Conservation (phyloP, 2,113 vertebrate genomes). For the Elephas maximus region DNA sequence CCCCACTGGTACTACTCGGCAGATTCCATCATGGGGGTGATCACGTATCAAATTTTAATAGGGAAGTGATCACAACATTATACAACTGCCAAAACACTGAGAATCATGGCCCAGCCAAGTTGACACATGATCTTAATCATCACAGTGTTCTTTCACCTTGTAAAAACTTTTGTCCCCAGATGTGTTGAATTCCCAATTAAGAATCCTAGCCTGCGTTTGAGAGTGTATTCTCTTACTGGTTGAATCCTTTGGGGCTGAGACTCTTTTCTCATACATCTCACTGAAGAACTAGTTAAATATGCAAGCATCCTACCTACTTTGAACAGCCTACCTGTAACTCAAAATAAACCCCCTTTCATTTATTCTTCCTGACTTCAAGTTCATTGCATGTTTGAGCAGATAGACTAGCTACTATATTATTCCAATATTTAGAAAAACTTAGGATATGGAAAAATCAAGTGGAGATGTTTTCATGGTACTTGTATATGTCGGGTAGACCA, state of each 20-base stretch:
- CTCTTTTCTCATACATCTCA: neutral
- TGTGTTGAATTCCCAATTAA: neutral
- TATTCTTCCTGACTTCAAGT: constrained; percentile 8
- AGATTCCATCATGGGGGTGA: too few species aligned
- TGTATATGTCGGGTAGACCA: neutral
- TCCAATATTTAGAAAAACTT: constrained; percentile 47
- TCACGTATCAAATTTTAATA: too few species aligned
- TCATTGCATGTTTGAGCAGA: constrained; percentile 18
- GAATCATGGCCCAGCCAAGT: too few species aligned
- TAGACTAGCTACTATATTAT: neutral
- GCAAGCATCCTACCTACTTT: neutral
- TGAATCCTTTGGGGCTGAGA: neutral
- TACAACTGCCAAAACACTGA: too few species aligned
- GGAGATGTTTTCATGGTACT: neutral
- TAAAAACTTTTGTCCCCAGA: neutral
- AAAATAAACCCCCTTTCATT: constrained; percentile 19
- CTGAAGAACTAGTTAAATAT: constrained; percentile 9
- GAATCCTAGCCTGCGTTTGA: neutral
- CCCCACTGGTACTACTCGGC: too few species aligned
- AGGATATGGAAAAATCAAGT: neutral
- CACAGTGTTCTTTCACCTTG: neutral
- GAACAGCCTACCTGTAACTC: neutral
- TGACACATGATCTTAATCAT: too few species aligned
- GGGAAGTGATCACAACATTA: too few species aligned
- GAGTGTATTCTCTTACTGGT: neutral